Conservation (phyloP, 2,113 vertebrate species). For the Phalacrocorax aristotelis region DNA sequence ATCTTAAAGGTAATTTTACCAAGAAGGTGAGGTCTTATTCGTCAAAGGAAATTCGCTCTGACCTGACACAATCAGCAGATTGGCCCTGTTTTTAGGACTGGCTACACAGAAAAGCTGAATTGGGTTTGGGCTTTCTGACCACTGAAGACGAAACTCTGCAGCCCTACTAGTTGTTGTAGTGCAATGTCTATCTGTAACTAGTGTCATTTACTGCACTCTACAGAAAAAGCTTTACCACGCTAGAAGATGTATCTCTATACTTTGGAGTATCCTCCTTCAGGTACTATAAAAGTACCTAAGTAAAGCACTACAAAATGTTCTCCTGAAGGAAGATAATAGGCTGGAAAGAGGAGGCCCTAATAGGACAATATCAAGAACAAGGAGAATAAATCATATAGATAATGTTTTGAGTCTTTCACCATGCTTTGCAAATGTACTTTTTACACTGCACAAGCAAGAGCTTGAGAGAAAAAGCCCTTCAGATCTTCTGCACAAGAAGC, state of each 20-base stretch:
- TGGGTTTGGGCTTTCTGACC: not conserved
- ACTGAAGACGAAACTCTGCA: not conserved
- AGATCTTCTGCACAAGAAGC: not conserved
- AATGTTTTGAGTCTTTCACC: not conserved
- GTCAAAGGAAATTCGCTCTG: not conserved
- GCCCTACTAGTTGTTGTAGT: not conserved
- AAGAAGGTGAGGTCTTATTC: not conserved
- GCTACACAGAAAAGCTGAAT: not conserved
- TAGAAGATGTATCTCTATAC: not conserved
- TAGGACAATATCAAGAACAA: not conserved
- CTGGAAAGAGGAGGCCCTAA: not conserved
- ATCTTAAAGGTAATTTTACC: not conserved
- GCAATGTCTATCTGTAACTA: too few species aligned
- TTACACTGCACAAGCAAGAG: not conserved
- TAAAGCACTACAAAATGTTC: not conserved
- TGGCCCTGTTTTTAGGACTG: not conserved
- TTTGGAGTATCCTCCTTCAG: not conserved
- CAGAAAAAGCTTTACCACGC: rapidly evolving
- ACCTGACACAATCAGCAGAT: not conserved
- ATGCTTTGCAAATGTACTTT: not conserved
- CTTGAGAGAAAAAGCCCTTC: not conserved
- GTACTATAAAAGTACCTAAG: not conserved
- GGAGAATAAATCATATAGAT: not conserved
- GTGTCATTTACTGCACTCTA: not conserved
- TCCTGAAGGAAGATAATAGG: not conserved